Percentiles rank a stretch among this genome's conserved stretches.
phyloP scores from a whole-genome alignment of 1,140 invertebrate genomes.

The Chironomus striatipennis region DNA sequence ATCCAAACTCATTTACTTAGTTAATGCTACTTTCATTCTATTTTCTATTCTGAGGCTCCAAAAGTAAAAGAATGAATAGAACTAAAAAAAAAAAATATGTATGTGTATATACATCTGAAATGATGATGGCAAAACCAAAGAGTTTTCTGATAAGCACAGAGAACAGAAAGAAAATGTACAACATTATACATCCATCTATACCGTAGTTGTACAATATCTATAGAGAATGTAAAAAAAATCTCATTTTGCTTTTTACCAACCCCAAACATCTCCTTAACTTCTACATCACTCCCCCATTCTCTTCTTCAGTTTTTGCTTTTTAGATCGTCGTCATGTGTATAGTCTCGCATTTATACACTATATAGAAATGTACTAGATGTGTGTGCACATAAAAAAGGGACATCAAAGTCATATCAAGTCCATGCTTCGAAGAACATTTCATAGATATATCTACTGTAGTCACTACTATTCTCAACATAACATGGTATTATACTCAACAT shows the following conservation, averaged over 20 bases:
- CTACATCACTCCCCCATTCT: not conserved
- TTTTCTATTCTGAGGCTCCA: not conserved
- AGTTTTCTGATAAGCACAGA: slow-evolving; percentile 12
- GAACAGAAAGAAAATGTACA: not conserved
- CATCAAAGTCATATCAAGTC: slow-evolving; percentile 23
- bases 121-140: slow-evolving; percentile 6
- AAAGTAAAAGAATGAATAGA: not conserved
- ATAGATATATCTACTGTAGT: not conserved
- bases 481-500: not conserved
- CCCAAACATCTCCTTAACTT: not conserved
- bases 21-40: too few relatives aligned
- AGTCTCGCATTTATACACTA: slow-evolving; percentile 7
- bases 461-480: not conserved
- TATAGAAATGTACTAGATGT: not conserved
- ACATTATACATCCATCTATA: not conserved
- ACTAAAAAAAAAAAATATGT: not conserved
- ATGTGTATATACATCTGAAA: too few relatives aligned
- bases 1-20: too few relatives aligned
- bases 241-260: not conserved
- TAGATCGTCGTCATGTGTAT: slow-evolving; percentile 11
- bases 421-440: slow-evolving; percentile 14
- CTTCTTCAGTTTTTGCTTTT: not conserved
- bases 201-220: not conserved
- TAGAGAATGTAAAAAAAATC: too few relatives aligned
- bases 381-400: slow-evolving; percentile 21